A percentile compares a stretch with the other conserved stretches of the same genome.
phyloP scores from a whole-genome alignment of 2,797 vertebrate genomes.

The Chelon labrosus region DNA sequence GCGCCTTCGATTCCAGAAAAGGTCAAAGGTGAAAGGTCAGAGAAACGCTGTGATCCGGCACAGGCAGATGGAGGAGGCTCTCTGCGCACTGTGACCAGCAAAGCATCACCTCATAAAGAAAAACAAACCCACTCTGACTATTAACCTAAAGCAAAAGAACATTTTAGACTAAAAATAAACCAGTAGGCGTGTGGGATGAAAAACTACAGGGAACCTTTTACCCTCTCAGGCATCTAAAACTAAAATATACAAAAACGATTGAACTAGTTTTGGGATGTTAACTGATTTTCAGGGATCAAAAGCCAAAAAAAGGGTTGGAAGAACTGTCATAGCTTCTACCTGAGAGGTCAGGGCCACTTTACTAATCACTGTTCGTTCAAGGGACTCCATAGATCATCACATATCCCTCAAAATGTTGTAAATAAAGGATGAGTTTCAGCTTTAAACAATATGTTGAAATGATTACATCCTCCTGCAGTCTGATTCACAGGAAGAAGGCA shows the following conservation, averaged over 20 bases:
- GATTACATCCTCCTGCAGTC: not conserved
- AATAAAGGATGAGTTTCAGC: too few species aligned
- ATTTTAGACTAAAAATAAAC: too few species aligned
- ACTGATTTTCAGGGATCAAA: not conserved
- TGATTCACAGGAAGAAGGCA: not conserved
- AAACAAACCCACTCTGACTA: not conserved
- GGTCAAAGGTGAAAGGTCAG: conserved; percentile 58
- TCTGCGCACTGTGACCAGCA: not conserved
- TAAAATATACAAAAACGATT: not conserved
- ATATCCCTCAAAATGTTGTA: too few species aligned
- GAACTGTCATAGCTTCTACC: not conserved
- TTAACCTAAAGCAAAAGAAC: not conserved
- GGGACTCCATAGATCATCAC: too few species aligned
- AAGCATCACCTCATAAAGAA: conserved; percentile 3
- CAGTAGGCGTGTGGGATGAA: too few species aligned
- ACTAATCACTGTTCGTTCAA: too few species aligned
- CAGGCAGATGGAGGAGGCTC: conserved; percentile 19
- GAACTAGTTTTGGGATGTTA: not conserved
- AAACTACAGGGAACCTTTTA: too few species aligned
- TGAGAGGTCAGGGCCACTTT: too few species aligned
- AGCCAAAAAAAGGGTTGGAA: not conserved
- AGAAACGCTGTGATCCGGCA: conserved; percentile 24
- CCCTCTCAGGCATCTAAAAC: not conserved
- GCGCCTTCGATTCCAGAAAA: conserved; percentile 8
- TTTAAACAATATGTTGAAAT: too few species aligned